Percentiles rank a stretch among this genome's conserved stretches.
These are phyloP conservation scores for Oryctolagus cuniculus DNA, from an alignment of 2,113 vertebrate genomes.

Conservation along the genomic window DNA sequence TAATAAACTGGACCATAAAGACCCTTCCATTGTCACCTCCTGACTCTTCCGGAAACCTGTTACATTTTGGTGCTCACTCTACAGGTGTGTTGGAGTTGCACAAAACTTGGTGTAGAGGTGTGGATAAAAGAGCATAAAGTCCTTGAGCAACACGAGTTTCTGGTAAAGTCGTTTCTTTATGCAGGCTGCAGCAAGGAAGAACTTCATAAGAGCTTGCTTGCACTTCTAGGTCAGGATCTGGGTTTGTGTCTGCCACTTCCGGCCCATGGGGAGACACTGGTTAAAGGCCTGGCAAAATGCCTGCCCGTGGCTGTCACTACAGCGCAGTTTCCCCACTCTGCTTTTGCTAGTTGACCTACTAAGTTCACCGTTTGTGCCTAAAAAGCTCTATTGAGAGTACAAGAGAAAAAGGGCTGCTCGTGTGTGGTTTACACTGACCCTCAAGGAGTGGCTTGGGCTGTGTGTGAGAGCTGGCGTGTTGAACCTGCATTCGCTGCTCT, in stretches of 20 bases:
- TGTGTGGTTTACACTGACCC: neutral
- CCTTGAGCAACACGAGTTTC: neutral
- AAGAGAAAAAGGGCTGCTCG: neutral
- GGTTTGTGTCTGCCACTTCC: neutral
- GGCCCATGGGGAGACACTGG: neutral
- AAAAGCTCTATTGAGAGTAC: neutral
- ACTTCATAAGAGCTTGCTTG: neutral
- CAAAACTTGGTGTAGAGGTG: neutral
- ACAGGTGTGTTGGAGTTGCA: rapidly evolving
- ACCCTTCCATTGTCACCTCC: neutral
- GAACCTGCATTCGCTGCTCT: neutral
- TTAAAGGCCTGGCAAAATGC: neutral
- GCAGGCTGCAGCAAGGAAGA: neutral
- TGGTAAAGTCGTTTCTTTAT: neutral
- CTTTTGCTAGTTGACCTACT: conserved; percentile 27
- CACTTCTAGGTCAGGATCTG: neutral
- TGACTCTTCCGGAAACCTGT: neutral
- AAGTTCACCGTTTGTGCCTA: neutral
- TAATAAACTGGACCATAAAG: neutral
- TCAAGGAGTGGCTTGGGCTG: neutral
- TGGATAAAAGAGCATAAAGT: neutral
- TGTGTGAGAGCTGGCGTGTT: neutral
- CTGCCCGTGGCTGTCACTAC: neutral
- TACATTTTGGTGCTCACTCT: neutral
- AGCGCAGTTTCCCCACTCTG: neutral